Percentiles rank a stretch among this genome's conserved stretches.
phyloP scores from a whole-genome alignment of 23 tunicate genomes.

The Phallusia fumigata region DNA sequence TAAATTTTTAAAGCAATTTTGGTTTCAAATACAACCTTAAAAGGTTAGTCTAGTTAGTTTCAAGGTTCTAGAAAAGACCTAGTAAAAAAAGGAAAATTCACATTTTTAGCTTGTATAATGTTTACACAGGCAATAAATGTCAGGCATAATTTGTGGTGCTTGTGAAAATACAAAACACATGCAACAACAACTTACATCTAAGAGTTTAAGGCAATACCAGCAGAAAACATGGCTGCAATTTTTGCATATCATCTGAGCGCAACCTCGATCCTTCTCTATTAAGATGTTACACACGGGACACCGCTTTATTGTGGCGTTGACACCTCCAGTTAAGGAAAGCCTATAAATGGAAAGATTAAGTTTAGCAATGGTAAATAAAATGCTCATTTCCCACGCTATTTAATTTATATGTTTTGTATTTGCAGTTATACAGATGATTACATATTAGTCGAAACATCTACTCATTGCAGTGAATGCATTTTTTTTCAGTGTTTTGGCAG shows the following conservation, averaged over 20 bases:
- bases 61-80: too few species aligned
- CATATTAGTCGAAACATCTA: not conserved
- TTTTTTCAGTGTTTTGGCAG: too few species aligned
- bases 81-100: too few species aligned
- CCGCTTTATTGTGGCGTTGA: conserved; percentile 61
- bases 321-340: conserved; percentile 27
- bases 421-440: not conserved
- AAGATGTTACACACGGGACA: conserved; percentile 80
- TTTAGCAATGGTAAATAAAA: too few species aligned
- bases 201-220: conserved; percentile 84
- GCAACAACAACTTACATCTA: conserved; percentile 72
- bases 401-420: not conserved
- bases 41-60: too few species aligned
- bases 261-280: conserved; percentile 87
- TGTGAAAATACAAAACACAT: not conserved
- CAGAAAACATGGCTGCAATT: conserved; percentile 93
- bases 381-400: too few species aligned
- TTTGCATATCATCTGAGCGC: conserved; percentile 93
- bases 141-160: too few species aligned
- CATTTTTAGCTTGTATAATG: too few species aligned
- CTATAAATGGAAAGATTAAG: too few species aligned
- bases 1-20: too few species aligned
- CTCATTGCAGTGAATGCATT: not conserved
- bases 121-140: too few species aligned
- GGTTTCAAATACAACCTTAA: too few species aligned